Evolutionary conservation across 2,888 invertebrate genomes (phyloP), one percentile per base, ranked within the genome.

Genomic region (Lampropteryx suffumata): DNA sequence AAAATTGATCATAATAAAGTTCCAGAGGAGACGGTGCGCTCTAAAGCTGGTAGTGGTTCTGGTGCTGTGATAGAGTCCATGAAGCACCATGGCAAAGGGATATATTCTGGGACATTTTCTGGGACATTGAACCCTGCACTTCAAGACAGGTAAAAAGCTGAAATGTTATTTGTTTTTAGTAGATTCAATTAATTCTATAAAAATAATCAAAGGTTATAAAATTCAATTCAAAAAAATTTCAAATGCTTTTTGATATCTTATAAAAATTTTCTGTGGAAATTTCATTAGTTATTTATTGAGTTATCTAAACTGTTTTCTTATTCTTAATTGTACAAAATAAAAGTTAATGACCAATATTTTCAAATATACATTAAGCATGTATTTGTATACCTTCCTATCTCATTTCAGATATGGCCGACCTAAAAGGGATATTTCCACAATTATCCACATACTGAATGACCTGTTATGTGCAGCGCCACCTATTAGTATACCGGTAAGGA

Each of bases 51-150:
- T n/a, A n/a, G n/a, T 42, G 86, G 87, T 45, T 86, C 88, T 9
- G 96, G 96, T 27, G 96, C 96, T 68, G 95, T 96, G 72, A 96
- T 97, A 76, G 96, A 97, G 77, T 96, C 96, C 69, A 96, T 97
- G 97, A 95, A 95, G 80, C 97, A 98, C 78, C 96, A 98, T 71
- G 96, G 98, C 61, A 96, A 97, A 82, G 98, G 98, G 67, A 97
- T 98, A 58, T 98, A 98, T 87, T 98, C 98, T 9, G 98, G 98
- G 59, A 98, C 98, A 55, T 98, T 98, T 84, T 98, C 97, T 74
- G 98, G 98, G 44, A 98, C 98, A 11, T 82, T 98, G 44, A 98
- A 98, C 83, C 98, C 98, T 43, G 96, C 97, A 34, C 91, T 98
- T 39, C 98, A 98, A 86, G 98, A 98, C 84, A 94, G 94, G 76